Evolutionary conservation across 92 coral and sea anemone species (phyloP), one percentile per base, ranked within the genome.

Genomic region (Epizoanthus rinbou): DNA sequence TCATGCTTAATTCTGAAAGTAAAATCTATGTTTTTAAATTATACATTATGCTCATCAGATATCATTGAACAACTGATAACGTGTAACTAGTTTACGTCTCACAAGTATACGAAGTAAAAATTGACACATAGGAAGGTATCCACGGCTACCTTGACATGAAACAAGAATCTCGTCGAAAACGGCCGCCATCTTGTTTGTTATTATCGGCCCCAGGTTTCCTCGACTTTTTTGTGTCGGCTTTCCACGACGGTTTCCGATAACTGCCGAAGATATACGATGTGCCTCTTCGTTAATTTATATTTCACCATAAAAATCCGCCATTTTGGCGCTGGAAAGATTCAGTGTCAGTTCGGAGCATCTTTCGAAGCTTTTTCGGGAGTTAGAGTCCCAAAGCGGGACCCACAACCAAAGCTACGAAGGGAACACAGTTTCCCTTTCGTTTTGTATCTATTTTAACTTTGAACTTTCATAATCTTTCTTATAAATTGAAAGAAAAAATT

Each of bases 301-400:
- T 25, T 57, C 41, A 19, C 70, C 58, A 37, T 24, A 78, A 50
- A 35, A 41, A 60, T 85, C 89, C 89, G 83, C 92, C 92, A 81
- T 86, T 86, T 86, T 91, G 97, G 91, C 94, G 94, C 94, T 93
- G 94, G 75, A 59, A 23, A 73, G 89, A 80, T 60, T 93, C 94
- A 74, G 92, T 90, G 91, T 82, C 84, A 80, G n/a, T 54, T 58
- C 39, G 43, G 22, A n/a, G 67, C 18, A 41, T 14, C 35, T 80
- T 75, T 57, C 83, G 19, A 54, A 68, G 43, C 66, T 69, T 57
- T 64, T 65, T 86, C 5, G 50, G 28, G 72, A 85, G 39, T 31
- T 80, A 81, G 81, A 78, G 97, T 93, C 97, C 97, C 94, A 60
- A 47, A 62, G 63, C 65, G 97, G 97, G 97, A 79, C 97, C 65